Base-by-base conservation (phyloP, 92 coral and sea anemone species). In the Pocillopora grandis region DNA sequence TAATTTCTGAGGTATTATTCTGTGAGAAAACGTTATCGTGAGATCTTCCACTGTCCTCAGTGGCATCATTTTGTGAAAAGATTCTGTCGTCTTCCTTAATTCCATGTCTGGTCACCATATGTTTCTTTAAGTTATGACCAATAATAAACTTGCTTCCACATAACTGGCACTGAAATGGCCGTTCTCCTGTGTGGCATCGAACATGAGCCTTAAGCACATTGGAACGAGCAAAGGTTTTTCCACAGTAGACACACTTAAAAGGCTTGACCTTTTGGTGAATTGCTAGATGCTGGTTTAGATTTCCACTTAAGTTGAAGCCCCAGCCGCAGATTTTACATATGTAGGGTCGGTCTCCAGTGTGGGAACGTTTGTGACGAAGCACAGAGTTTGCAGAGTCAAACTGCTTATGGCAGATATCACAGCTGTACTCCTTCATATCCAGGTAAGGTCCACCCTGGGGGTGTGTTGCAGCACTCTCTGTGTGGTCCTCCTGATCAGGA, bases 141-240 rank as follows among this genome's bases (percentile, higher is more conserved):
- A 94, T 94, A 21, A 94, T 91, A 79, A 94, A 94, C 72, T 94
- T 94, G 37, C 95, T 93, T 14, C 98, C 98, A 66, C 98, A 94
- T 9, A 94, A 85, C 12, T 94, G 95, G 59, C 98, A 94, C 71
- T 94, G 98, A 77, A 87, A 94, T 10, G 98, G 95, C 12, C 98
- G 92, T 67, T 94, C 98, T 1, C 98, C 98, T 12, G 98, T 94
- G 71, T 94, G 98, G 69, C 93, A 89, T 59, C 98, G 95, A 18
- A 94, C 98, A 85, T 94, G 98, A 20, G 98, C 98, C 84, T 94
- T 94, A 14, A 94, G 93, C 37, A 94, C 98, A 77, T 94, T 94
- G 18, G 98, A 94, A 10, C 98, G 93, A n/a, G 98, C 98, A 84
- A 94, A 94, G 49, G 98, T 94, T 85, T 94, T 94, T 9, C 98